Evolutionary conservation across 2,888 invertebrate species (phyloP).

Genomic region (Aproaerema taeniolella): DNA sequence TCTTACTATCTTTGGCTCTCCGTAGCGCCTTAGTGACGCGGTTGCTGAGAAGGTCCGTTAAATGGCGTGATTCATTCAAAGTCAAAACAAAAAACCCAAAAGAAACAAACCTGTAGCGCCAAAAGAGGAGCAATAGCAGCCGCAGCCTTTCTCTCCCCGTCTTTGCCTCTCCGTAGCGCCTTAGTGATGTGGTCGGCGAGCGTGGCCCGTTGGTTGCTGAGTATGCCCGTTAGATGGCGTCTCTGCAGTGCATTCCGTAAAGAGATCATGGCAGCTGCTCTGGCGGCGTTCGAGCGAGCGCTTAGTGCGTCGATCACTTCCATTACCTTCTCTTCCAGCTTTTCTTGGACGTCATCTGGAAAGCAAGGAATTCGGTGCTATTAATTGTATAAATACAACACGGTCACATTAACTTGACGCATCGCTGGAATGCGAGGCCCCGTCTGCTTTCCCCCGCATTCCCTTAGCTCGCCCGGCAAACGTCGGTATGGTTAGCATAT

Average conservation of each 20-base stretch:
- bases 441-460: too few relatives aligned
- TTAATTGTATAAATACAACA: too few relatives aligned
- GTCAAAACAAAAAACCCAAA: too few relatives aligned
- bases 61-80: too few relatives aligned
- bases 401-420: too few relatives aligned
- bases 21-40: slow-evolving; percentile 88
- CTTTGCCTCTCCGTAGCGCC: slow-evolving; percentile 89
- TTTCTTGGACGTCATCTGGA: slow-evolving; percentile 77
- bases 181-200: slow-evolving; percentile 89
- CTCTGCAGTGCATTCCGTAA: slow-evolving; percentile 86
- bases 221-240: slow-evolving; percentile 86
- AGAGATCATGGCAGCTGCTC: slow-evolving; percentile 83
- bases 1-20: slow-evolving; percentile 85
- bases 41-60: too few relatives aligned
- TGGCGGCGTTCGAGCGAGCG: slow-evolving; percentile 92
- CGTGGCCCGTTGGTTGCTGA: slow-evolving; percentile 86
- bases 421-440: too few relatives aligned
- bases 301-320: slow-evolving; percentile 92
- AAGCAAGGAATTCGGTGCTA: too few relatives aligned
- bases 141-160: slow-evolving; percentile 88
- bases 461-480: too few relatives aligned
- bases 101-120: slow-evolving; percentile 84
- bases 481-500: too few relatives aligned
- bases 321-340: slow-evolving; percentile 91
- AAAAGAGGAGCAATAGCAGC: slow-evolving; percentile 88